These are phyloP conservation scores for Scrobipalpa costella DNA, from an alignment of 2,888 invertebrate species.

Conservation along the genomic window DNA sequence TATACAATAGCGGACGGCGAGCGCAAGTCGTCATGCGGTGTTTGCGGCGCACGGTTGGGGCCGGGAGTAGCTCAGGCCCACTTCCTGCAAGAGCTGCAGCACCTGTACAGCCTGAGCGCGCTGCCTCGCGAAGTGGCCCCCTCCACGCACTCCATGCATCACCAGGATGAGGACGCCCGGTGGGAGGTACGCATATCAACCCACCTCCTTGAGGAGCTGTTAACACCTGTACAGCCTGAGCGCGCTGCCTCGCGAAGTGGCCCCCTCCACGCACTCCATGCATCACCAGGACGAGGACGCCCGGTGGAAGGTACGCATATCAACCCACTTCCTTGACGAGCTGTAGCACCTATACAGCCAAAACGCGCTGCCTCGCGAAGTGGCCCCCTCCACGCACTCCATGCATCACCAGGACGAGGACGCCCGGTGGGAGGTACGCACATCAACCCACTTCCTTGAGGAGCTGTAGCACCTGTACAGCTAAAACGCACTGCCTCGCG, in stretches of 20 bases:
- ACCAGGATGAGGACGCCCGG: slow-evolving; percentile 76
- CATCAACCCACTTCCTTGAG: neutral
- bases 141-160: slow-evolving; percentile 66
- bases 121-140: slow-evolving; percentile 68
- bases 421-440: slow-evolving; percentile 75
- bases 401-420: slow-evolving; percentile 61
- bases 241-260: neutral
- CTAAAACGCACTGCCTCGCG: neutral
- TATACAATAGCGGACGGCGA: slow-evolving; percentile 65
- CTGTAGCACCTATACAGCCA: neutral
- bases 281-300: slow-evolving; percentile 67
- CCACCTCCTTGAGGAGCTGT: too few relatives aligned
- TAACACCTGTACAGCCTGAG: neutral
- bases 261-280: neutral
- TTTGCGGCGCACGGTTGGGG: slow-evolving; percentile 74
- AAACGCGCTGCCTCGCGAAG: neutral
- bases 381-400: neutral
- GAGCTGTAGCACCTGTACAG: too few relatives aligned
- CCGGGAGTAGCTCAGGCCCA: slow-evolving; percentile 78
- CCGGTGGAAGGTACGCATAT: slow-evolving; percentile 70
- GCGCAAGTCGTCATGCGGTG: slow-evolving; percentile 75
- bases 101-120: slow-evolving; percentile 74
- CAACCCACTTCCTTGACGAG: too few relatives aligned
- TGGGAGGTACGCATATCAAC: slow-evolving; percentile 65
- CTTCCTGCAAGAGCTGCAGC: slow-evolving; percentile 75